A percentile compares a stretch with the other conserved stretches of the same genome.
Conservation (phyloP, 2,797 vertebrate species). For the Pitangus sulphuratus region DNA sequence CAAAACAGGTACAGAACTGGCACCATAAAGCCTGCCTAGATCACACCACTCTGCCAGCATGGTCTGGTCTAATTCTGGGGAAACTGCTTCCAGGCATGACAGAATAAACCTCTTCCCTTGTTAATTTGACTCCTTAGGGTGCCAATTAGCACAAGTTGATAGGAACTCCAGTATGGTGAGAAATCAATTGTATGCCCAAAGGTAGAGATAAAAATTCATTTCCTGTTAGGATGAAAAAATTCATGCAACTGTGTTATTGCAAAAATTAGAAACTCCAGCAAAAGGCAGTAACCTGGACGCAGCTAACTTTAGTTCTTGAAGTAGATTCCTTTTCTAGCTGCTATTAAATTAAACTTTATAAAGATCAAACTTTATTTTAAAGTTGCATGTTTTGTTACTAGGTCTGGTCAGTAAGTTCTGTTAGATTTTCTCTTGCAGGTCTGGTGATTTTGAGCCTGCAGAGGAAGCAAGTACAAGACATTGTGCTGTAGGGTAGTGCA, state of each 20-base stretch:
- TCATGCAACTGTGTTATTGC: neutral
- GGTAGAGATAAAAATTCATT: neutral
- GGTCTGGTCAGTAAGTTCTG: neutral
- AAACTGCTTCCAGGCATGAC: neutral
- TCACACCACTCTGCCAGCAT: neutral
- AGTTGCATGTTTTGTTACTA: neutral
- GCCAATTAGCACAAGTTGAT: conserved; percentile 14
- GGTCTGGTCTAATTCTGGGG: neutral
- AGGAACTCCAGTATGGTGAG: neutral
- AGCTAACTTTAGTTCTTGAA: neutral
- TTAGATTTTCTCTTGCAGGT: neutral
- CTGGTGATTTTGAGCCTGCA: neutral
- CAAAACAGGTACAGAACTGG: neutral
- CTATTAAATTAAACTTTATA: neutral
- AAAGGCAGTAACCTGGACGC: fast-evolving
- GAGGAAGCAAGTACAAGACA: neutral
- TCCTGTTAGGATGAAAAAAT: neutral
- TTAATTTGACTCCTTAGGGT: neutral
- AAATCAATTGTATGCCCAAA: neutral
- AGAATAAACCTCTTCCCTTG: neutral
- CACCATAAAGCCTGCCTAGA: neutral
- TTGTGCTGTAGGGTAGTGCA: fast-evolving
- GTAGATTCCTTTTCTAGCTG: fast-evolving
- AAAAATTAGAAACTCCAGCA: neutral
- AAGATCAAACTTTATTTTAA: neutral